Conservation (phyloP, 2,113 vertebrate species). For the Spizaetus ornatus region DNA sequence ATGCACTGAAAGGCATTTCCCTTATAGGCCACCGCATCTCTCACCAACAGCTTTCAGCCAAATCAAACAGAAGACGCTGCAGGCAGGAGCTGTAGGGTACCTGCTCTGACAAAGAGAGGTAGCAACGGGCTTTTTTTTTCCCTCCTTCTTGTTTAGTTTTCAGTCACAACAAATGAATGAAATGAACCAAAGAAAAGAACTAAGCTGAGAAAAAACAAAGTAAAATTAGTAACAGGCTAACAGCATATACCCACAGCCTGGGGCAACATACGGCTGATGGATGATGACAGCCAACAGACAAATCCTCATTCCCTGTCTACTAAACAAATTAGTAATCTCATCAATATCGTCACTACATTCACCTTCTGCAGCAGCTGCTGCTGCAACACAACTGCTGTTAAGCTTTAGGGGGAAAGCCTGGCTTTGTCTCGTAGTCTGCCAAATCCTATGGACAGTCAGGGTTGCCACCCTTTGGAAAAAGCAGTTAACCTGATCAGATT, state of each 20-base stretch:
- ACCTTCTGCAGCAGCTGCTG: slow-evolving; percentile 73
- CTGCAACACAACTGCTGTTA: slow-evolving; percentile 36
- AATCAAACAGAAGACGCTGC: not conserved
- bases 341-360: slow-evolving; percentile 65
- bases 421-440: not conserved
- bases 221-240: slow-evolving; percentile 74
- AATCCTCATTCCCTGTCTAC: slow-evolving; percentile 68
- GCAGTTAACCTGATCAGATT: not conserved
- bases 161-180: slow-evolving; percentile 69
- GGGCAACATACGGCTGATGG: slow-evolving; percentile 71
- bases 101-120: slow-evolving; percentile 13
- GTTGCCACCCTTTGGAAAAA: not conserved
- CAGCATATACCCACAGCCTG: slow-evolving; percentile 68
- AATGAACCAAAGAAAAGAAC: slow-evolving; percentile 61
- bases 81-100: slow-evolving; percentile 18
- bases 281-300: slow-evolving; percentile 76
- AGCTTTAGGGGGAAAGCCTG: slow-evolving; percentile 26
- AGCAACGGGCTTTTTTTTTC: not conserved
- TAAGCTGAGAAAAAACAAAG: slow-evolving; percentile 66
- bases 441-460: not conserved
- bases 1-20: not conserved
- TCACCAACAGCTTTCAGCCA: not conserved
- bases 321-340: slow-evolving; percentile 75
- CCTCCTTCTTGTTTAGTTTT: slow-evolving; percentile 15
- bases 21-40: not conserved